Percentiles rank a stretch among this genome's conserved stretches.
Conservation (phyloP, 2,113 vertebrate genomes). For the Mesocricetus auratus region DNA sequence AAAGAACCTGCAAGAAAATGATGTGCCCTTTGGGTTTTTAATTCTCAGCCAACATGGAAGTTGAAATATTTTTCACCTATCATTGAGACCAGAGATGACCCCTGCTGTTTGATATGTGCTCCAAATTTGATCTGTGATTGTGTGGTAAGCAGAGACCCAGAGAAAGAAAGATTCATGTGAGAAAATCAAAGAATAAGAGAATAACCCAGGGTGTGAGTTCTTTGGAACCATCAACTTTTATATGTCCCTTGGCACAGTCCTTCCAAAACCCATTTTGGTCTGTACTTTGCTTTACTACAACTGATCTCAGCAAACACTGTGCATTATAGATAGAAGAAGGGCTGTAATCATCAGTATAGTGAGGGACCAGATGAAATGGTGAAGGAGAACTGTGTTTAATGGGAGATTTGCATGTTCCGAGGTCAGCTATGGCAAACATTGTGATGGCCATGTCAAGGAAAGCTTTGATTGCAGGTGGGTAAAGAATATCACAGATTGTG, state of each 20-base stretch:
- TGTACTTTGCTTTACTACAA: neutral
- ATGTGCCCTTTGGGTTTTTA: neutral
- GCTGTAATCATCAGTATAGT: neutral
- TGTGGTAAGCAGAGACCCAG: neutral
- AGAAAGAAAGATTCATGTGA: too few relatives aligned
- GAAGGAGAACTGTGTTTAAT: neutral
- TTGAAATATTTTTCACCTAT: neutral
- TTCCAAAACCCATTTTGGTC: neutral
- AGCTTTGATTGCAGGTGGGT: neutral
- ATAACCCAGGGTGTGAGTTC: neutral
- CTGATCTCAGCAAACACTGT: neutral
- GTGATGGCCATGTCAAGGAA: neutral
- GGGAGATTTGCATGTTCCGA: neutral
- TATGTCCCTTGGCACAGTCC: neutral
- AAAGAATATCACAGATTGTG: too few relatives aligned
- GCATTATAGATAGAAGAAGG: neutral
- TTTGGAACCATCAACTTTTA: neutral
- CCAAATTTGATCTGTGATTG: neutral
- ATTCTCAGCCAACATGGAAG: neutral
- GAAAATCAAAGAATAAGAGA: neutral
- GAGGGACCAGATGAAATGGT: neutral
- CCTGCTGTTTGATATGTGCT: neutral
- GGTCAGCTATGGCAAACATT: neutral
- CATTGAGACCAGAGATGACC: neutral
- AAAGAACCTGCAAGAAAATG: neutral